These are phyloP conservation scores for Pogonomyrmex barbatus DNA, from an alignment of 1,140 invertebrate genomes.

Conservation along the genomic window DNA sequence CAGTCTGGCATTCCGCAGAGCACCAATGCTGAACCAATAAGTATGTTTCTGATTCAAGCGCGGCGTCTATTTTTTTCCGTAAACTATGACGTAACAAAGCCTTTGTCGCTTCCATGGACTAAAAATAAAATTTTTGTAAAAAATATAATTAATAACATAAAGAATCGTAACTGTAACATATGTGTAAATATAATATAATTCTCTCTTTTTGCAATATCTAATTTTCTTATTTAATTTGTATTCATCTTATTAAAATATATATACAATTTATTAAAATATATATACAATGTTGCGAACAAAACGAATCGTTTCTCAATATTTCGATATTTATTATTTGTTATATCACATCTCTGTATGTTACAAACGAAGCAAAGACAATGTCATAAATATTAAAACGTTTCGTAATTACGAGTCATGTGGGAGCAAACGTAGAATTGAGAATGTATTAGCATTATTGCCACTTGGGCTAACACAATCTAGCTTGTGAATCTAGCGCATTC, in stretches of 20 bases:
- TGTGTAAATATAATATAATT: background rate
- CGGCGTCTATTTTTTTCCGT: slow-evolving; percentile 86
- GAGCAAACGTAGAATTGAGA: slow-evolving; percentile 40
- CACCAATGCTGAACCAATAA: slow-evolving; percentile 89
- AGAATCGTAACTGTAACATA: background rate
- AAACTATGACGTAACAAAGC: slow-evolving; percentile 86
- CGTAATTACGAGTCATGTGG: slow-evolving; percentile 35
- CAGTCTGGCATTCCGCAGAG: slow-evolving; percentile 88
- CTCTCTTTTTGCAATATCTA: background rate
- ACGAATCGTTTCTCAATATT: background rate
- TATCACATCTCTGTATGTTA: background rate
- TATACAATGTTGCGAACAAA: background rate
- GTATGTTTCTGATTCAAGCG: slow-evolving; percentile 88
- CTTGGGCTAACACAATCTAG: slow-evolving; percentile 14
- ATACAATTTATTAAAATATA: background rate
- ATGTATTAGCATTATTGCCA: slow-evolving; percentile 47
- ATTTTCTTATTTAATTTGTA: background rate
- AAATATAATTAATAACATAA: slow-evolving; percentile 6
- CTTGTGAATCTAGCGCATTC: slow-evolving; percentile 12
- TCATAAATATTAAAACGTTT: slow-evolving; percentile 70
- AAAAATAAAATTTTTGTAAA: slow-evolving; percentile 72
- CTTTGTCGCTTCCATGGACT: slow-evolving; percentile 89
- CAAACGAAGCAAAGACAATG: slow-evolving; percentile 3
- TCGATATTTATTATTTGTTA: background rate
- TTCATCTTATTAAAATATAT: background rate